Percentiles rank a stretch among this genome's conserved stretches.
phyloP scores from a whole-genome alignment of 2,888 invertebrate species.

The Drosophila greeni region DNA sequence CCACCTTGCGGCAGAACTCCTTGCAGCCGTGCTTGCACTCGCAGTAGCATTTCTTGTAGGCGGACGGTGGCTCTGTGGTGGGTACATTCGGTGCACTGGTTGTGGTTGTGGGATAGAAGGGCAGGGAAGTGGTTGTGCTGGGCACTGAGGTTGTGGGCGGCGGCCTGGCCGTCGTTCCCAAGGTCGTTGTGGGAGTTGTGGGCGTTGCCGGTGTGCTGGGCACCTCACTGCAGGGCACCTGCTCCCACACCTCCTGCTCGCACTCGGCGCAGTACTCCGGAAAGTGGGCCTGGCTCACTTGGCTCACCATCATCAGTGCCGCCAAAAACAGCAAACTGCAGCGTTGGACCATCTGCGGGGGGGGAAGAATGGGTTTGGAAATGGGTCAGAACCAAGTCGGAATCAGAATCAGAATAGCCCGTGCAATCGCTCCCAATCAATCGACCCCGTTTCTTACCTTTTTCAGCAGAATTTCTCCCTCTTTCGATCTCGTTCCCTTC shows the following conservation, averaged over 20 bases:
- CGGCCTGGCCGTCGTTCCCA: background rate
- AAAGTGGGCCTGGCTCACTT: constrained; percentile 40
- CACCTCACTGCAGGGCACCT: constrained; percentile 68
- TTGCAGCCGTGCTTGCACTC: constrained; percentile 74
- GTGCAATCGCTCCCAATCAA: constrained; percentile 24
- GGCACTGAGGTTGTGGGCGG: constrained; percentile 3
- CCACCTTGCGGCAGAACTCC: constrained; percentile 73
- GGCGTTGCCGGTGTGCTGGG: constrained; percentile 21
- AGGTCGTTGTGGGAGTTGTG: background rate
- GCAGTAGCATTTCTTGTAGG: constrained; percentile 70
- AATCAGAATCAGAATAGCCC: background rate
- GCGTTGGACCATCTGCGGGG: constrained; percentile 55
- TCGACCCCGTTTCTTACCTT: constrained; percentile 52
- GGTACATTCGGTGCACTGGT: constrained; percentile 4
- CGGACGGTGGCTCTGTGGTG: constrained; percentile 6
- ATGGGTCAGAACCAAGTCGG: constrained; percentile 16
- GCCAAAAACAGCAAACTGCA: constrained; percentile 35
- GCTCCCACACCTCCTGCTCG: constrained; percentile 75
- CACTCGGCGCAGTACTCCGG: constrained; percentile 69
- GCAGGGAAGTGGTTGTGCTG: background rate
- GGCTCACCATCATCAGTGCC: constrained; percentile 22
- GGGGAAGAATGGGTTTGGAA: constrained; percentile 1
- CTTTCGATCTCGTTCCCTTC: constrained; percentile 13
- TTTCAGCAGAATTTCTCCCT: constrained; percentile 58
- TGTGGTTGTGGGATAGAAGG: background rate